Conservation (phyloP, 2,797 vertebrate genomes). For the Lithobates pipiens region DNA sequence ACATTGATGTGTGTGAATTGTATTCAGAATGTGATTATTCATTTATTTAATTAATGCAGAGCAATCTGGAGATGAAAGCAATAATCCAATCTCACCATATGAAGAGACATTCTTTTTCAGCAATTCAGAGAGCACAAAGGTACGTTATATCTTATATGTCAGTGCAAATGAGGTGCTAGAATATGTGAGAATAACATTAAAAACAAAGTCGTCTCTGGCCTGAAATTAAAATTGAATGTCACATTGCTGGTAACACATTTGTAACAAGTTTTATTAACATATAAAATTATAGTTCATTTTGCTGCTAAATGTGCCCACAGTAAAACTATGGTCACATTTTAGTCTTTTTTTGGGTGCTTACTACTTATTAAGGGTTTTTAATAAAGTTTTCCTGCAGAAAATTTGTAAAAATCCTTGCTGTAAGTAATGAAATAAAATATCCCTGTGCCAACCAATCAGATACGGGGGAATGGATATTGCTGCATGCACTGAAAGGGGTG, state of each 20-base stretch:
- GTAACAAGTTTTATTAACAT: too few relatives aligned
- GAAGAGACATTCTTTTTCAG: slow-evolving; percentile 88
- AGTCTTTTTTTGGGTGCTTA: too few relatives aligned
- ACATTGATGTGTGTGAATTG: not conserved
- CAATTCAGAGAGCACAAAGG: slow-evolving; percentile 73
- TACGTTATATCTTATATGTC: slow-evolving; percentile 75
- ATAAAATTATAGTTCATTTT: too few relatives aligned
- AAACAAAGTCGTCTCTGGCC: not conserved
- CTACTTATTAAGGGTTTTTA: too few relatives aligned
- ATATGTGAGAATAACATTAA: not conserved
- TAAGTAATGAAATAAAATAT: too few relatives aligned
- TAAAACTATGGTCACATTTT: too few relatives aligned
- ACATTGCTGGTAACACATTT: not conserved
- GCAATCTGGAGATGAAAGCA: slow-evolving; percentile 73
- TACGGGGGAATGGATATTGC: too few relatives aligned
- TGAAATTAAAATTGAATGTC: slow-evolving; percentile 4
- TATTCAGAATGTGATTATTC: slow-evolving; percentile 4
- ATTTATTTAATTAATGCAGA: slow-evolving; percentile 63
- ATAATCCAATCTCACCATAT: slow-evolving; percentile 84
- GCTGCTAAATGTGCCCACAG: too few relatives aligned
- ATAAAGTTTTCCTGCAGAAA: too few relatives aligned
- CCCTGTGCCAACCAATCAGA: too few relatives aligned
- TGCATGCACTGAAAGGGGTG: too few relatives aligned
- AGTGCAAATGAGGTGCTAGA: slow-evolving; percentile 30
- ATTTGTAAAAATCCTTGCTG: too few relatives aligned